These are phyloP conservation scores for Lamellibrachia luymesi DNA, from an alignment of 1,140 invertebrate genomes.

Conservation along the genomic window DNA sequence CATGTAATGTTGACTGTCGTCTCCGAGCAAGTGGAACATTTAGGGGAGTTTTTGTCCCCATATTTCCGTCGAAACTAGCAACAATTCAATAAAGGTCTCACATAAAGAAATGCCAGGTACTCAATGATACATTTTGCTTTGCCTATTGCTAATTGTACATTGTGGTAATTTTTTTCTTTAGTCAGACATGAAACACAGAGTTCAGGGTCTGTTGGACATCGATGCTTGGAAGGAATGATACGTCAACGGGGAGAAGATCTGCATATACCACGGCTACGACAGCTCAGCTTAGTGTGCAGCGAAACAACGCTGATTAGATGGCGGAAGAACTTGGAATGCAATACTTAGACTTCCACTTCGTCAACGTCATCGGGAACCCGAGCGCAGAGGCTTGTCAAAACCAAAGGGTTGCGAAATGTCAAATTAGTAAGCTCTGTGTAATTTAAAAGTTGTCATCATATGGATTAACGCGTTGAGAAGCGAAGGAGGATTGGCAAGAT, in stretches of 20 bases:
- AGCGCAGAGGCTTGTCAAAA: too few relatives aligned
- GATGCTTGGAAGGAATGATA: not conserved
- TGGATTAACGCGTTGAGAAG: too few relatives aligned
- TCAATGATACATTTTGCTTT: too few relatives aligned
- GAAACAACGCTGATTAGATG: not conserved
- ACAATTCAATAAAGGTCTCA: not conserved
- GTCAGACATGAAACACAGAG: conserved; percentile 2
- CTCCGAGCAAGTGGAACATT: too few relatives aligned
- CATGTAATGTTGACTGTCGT: not conserved
- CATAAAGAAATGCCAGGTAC: too few relatives aligned
- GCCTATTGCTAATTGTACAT: not conserved
- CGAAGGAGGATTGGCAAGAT: too few relatives aligned
- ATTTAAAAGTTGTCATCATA: too few relatives aligned
- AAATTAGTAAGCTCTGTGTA: not conserved
- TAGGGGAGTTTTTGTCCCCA: too few relatives aligned
- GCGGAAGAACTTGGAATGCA: not conserved
- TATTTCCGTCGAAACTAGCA: not conserved
- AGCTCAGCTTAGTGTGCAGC: not conserved
- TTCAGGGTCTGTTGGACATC: conserved; percentile 10
- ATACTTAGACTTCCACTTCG: not conserved
- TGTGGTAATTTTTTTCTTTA: not conserved
- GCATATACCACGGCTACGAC: conserved; percentile 14
- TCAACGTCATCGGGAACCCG: not conserved
- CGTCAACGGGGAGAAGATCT: conserved; percentile 10
- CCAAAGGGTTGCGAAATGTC: not conserved